Evolutionary conservation across 30 jellyfish, hydroid and myxozoan species (phyloP), one percentile per base, ranked within the genome.

Genomic region (Aurelia aurita complex sp. Pacific): DNA sequence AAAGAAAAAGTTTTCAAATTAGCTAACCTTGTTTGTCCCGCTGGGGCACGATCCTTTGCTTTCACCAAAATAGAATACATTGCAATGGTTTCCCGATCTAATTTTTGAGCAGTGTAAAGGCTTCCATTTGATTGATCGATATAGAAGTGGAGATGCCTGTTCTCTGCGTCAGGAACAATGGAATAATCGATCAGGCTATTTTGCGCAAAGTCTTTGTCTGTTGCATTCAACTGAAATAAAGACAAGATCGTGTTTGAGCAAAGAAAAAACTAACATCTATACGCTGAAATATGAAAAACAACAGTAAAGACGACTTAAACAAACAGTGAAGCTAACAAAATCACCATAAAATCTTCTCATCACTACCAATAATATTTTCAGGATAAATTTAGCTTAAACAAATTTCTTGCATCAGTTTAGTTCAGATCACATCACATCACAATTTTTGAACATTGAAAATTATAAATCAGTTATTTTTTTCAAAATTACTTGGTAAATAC

Each of bases 151-250:
- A 38, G 72, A 64, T 81, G 67, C 43, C 69, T 68, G 53, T 68
- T 69, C 53, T 92, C 97, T 61, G 97, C 98, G 74, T 92, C 95
- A 55, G 97, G 97, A 18, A 73, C 61, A n/a, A 92, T 75, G 10
- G 88, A 70, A 34, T 80, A 92, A 6, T 50, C 67, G 13, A 92
- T 87, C 70, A 40, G 54, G 35, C 88, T 81, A 64, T 92, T 92
- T 3, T 43, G 60, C 14, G 89, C 97, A 52, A 35, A 72, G 83
- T 92, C 98, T 10, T 61, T 65, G 73, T 92, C 98, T 4, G 85
- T 46, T n/a, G 98, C 98, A 53, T 78, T 64, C 67, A 87, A 82
- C 98, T 92, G 53, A 23, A 40, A 70, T 3, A 36, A 35, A 52
- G 8, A 36, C 4, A 15, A 32, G 14, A 32, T 67, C n/a, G 14